Base-by-base conservation (phyloP, 1,140 invertebrate species). In the Aplysia californica region DNA sequence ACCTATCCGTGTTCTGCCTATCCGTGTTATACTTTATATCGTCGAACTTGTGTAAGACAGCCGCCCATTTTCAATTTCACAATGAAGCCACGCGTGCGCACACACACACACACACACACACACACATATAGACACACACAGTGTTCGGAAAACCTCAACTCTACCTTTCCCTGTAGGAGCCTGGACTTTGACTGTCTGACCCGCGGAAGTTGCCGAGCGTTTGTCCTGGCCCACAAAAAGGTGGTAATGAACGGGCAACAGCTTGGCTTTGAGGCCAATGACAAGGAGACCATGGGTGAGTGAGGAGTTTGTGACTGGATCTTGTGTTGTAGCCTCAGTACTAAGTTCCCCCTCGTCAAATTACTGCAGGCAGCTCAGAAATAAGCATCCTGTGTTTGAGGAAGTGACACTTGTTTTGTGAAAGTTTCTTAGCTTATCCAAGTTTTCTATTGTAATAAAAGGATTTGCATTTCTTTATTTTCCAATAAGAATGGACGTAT, bases 141-240 rank as follows among this genome's bases (percentile, higher is more conserved):
- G n/a, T n/a, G n/a, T n/a, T n/a, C n/a, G n/a, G n/a, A n/a, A n/a
- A n/a, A n/a, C n/a, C n/a, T n/a, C n/a, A n/a, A n/a, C n/a, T n/a
- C n/a, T n/a, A n/a, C n/a, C n/a, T n/a, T n/a, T n/a, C n/a, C 44
- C n/a, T 50, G n/a, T 33, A 71, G 69, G 55, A 29, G 29, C 26
- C 26, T 71, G n/a, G 69, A 71, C 55, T 61, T 73, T 64, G 71
- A 73, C 23, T 73, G 71, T 38, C 71, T 73, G 2, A 20, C 38
- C 6, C 2, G 71, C 21, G 71, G 71, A 4, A 73, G 71, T 39
- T 73, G 71, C 26, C 2, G 71, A 41, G 33, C 71, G 3, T 64
- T 73, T 73, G 71, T 73, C 21, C 56, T 64, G 4, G 71, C 71
- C 20, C 71, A 64, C 71, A 73, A 73, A 35, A 41, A 33, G 61